phyloP scores from a whole-genome alignment of 2,797 vertebrate genomes.

The Apogon hyalosoma region DNA sequence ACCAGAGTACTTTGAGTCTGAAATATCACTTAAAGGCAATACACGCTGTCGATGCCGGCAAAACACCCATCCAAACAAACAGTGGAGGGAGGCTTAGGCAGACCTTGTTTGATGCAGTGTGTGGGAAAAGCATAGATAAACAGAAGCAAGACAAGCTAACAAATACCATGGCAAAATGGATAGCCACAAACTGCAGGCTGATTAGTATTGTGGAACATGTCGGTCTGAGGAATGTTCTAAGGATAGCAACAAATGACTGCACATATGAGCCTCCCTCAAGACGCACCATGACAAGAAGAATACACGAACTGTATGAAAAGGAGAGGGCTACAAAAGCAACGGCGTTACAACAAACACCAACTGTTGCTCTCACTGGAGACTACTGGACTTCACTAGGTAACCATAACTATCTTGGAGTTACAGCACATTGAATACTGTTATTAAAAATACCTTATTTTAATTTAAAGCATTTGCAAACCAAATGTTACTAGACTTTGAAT shows the following conservation, averaged over 20 bases:
- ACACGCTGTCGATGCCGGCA: no score
- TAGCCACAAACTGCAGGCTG: constrained; percentile 14
- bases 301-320: constrained; percentile 6
- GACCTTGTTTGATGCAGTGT: background rate
- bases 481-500: no score
- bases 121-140: constrained; percentile 5
- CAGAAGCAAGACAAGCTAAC: constrained; percentile 10
- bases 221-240: constrained; percentile 5
- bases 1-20: background rate
- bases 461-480: no score
- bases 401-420: no score
- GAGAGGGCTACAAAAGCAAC: background rate
- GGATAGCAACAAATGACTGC: constrained; percentile 26
- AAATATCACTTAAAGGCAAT: constrained; percentile 7
- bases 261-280: constrained; percentile 27
- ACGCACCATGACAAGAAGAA: constrained; percentile 16
- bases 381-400: no score
- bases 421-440: no score
- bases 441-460: no score
- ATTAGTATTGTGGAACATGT: constrained; percentile 3
- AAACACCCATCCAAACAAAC: no score
- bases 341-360: background rate
- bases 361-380: background rate
- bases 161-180: constrained; percentile 31
- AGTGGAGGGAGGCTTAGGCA: background rate